phyloP scores from a whole-genome alignment of 2,797 vertebrate species.

The Argyrosomus regius region DNA sequence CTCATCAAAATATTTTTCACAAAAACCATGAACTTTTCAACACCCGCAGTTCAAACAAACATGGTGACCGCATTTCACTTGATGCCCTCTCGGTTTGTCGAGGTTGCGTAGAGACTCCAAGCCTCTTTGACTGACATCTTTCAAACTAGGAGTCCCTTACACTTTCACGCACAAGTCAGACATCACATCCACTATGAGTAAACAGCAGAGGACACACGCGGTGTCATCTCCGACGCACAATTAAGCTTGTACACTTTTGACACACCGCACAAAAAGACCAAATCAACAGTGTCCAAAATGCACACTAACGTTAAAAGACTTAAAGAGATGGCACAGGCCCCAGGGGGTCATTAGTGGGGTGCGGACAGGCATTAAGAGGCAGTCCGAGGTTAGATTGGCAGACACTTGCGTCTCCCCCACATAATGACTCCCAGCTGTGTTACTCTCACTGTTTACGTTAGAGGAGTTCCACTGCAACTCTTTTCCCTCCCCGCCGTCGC shows the following conservation, averaged over 20 bases:
- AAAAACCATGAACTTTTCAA: conserved; percentile 42
- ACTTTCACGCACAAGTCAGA: background rate
- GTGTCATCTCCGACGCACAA: background rate
- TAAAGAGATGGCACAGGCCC: conserved; percentile 54
- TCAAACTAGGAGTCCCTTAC: background rate
- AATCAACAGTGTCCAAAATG: conserved; percentile 24
- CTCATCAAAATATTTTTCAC: conserved; percentile 50
- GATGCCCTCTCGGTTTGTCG: conserved; percentile 10
- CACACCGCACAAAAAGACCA: background rate
- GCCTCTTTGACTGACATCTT: conserved; percentile 15
- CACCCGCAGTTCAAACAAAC: conserved; percentile 65
- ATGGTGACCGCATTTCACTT: conserved; percentile 16
- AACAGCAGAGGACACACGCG: background rate
- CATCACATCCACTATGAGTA: background rate
- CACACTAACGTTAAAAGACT: conserved; percentile 9
- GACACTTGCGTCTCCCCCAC: conserved; percentile 65
- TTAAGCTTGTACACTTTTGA: conserved; percentile 8
- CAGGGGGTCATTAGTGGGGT: conserved; percentile 61
- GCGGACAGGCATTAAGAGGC: conserved; percentile 46
- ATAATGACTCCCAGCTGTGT: conserved; percentile 81
- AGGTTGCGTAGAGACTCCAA: conserved; percentile 7
- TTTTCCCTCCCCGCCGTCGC: conserved; percentile 32
- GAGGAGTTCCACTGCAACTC: conserved; percentile 54
- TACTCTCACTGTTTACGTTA: conserved; percentile 66
- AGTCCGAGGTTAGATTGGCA: conserved; percentile 72